Conservation (phyloP, 2,113 vertebrate species). For the Otolemur garnettii region DNA sequence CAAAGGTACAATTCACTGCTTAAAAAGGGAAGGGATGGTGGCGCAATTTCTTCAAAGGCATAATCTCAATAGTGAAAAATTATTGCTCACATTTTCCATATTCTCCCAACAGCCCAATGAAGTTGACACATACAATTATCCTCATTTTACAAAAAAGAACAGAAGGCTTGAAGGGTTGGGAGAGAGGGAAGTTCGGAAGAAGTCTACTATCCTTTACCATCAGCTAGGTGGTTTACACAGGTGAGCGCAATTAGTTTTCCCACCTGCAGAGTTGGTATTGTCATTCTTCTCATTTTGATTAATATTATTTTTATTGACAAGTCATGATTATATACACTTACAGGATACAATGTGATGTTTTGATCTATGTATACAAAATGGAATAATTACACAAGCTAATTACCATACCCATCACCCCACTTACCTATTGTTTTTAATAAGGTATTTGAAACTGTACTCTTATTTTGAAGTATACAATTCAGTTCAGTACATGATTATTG, state of each 20-base stretch:
- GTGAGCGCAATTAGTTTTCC: too few species aligned
- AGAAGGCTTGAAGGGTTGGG: neutral
- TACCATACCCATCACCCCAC: neutral
- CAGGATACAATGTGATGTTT: neutral
- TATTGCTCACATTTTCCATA: neutral
- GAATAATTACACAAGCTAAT: neutral
- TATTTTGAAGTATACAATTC: neutral
- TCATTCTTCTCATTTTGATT: neutral
- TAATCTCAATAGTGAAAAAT: neutral
- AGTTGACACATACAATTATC: neutral
- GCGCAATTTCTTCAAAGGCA: neutral
- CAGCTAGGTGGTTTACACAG: too few species aligned
- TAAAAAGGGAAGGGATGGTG: neutral
- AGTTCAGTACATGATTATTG: neutral
- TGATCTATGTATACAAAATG: neutral
- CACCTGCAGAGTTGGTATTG: neutral
- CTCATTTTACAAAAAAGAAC: neutral
- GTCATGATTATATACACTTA: neutral
- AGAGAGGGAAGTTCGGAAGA: accelerated
- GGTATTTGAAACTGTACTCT: neutral
- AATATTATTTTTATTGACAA: neutral
- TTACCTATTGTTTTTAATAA: neutral
- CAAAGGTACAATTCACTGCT: neutral
- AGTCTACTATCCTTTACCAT: neutral
- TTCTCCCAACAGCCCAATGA: neutral